Conservation (phyloP, 53 echinoderm and acorn worm species). For the Crossaster papposus region DNA sequence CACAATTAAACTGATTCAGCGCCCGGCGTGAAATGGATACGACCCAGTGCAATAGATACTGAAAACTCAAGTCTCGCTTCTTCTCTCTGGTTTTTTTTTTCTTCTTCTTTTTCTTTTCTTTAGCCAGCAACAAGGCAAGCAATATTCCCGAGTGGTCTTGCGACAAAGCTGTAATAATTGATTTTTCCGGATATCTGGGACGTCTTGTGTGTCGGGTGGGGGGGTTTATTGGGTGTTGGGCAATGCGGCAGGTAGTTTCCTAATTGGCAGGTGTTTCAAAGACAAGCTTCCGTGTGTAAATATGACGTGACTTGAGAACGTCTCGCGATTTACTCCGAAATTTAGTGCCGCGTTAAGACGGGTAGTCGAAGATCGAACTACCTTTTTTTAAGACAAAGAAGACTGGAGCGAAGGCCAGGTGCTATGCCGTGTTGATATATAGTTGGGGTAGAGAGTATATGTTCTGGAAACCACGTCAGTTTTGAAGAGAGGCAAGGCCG, state of each 20-base stretch:
- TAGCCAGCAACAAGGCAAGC: conserved; percentile 49
- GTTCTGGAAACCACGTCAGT: background rate
- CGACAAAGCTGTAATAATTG: conserved; percentile 72
- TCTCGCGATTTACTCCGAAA: background rate
- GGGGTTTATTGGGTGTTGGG: conserved; percentile 49
- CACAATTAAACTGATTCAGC: conserved; percentile 59
- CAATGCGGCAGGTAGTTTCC: conserved; percentile 65
- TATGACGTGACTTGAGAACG: conserved; percentile 38
- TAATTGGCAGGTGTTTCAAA: conserved; percentile 71
- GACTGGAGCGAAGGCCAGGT: conserved; percentile 2
- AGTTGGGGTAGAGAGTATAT: background rate
- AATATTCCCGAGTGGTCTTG: conserved; percentile 58
- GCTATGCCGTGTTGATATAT: background rate
- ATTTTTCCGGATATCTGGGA: conserved; percentile 67
- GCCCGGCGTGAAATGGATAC: conserved; percentile 59
- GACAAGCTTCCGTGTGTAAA: conserved; percentile 54
- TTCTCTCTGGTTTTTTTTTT: conserved; percentile 14
- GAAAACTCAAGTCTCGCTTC: conserved; percentile 45
- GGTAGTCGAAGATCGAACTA: background rate
- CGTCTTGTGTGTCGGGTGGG: conserved; percentile 64
- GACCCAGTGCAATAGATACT: conserved; percentile 54
- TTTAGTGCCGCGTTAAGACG: conserved; percentile 5
- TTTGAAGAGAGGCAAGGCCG: no score
- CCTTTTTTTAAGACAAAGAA: background rate
- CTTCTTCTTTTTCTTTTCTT: conserved; percentile 11